Base-by-base conservation (phyloP, 2,797 vertebrate species). In the Hylomyscus alleni region DNA sequence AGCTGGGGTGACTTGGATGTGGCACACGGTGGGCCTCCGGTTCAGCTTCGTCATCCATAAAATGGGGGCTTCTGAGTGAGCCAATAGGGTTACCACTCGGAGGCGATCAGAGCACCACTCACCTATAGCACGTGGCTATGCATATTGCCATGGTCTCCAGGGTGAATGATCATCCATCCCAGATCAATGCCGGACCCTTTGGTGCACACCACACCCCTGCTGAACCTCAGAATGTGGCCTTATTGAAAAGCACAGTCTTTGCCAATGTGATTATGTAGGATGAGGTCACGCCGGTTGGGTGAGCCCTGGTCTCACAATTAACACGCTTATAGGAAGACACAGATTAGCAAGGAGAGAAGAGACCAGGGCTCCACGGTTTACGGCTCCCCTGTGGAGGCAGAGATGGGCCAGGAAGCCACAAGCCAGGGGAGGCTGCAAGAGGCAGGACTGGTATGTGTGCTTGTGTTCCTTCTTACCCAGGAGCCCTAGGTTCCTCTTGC, bases 21-120 rank as follows among this genome's bases (percentile, higher is more conserved):
- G 26, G 2, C 14, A 0, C 1, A 0, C 1, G 0, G 2, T 0
- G 1, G 8, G 6, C 67, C 76, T 52, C 29, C 37, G 58, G 44
- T 29, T 92, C 69, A 0, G 50, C 52, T 75, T 54, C n/a, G 24
- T 78, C 22, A 14, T 77, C 93, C 75, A 50, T 40, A 62, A 86
- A 90, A 78, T 52, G 50, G 85, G 84, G 29, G 7, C 3, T 2
- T 6, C 3, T 1, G 10, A 3, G 54, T 52, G 44, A 60, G 73
- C 13, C 73, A 24, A 4, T 50, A 31, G 73, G 31, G 44, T 52
- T 65, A 7, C 58, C 24, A 0, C 1, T 17, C 12, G 0, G 34
- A 47, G 31, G 6, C 3, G 22, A 52, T 40, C 58, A 29, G 54
- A 37, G 44, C 14, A 7, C 8, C 29, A 40, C 12, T 60, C 11